These are phyloP conservation scores for Micronycteris hirsuta DNA, from an alignment of 2,113 vertebrate genomes.

Conservation along the genomic window DNA sequence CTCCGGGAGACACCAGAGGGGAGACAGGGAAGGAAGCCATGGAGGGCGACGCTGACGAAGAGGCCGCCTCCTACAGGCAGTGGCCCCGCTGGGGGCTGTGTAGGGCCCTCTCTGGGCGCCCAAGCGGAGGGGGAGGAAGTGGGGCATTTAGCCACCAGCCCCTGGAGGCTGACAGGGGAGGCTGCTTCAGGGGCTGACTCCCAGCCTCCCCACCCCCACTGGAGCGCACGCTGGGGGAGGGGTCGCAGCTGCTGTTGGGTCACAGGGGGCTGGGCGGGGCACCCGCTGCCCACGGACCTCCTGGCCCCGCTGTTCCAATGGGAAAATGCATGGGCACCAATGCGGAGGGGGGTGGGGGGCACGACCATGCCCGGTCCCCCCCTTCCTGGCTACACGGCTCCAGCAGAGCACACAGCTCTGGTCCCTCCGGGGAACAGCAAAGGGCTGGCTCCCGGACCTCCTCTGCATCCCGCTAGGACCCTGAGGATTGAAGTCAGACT, in stretches of 20 bases:
- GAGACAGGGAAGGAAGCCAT: not conserved
- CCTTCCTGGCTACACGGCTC: not conserved
- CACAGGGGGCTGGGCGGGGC: not conserved
- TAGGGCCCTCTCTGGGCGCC: not conserved
- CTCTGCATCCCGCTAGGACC: not conserved
- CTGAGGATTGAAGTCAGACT: not conserved
- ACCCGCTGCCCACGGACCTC: not conserved
- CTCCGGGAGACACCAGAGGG: not conserved
- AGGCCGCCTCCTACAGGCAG: not conserved
- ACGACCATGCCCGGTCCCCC: not conserved
- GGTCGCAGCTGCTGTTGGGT: not conserved
- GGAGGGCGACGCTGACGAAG: not conserved
- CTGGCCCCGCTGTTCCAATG: too few relatives aligned
- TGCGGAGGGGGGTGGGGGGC: not conserved
- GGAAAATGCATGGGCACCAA: not conserved
- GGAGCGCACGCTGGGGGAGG: accelerated
- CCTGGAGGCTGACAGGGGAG: not conserved
- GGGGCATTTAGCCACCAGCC: too few relatives aligned
- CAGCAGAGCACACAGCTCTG: not conserved
- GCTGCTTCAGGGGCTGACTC: not conserved
- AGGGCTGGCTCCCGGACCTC: not conserved
- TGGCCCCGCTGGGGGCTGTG: not conserved
- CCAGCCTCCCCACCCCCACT: too few relatives aligned
- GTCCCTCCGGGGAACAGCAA: not conserved
- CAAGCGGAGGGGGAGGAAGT: not conserved